A percentile compares a stretch with the other conserved stretches of the same genome.
Evolutionary conservation across 2,888 invertebrate genomes (phyloP).

Genomic region (Anthoptus insignis): DNA sequence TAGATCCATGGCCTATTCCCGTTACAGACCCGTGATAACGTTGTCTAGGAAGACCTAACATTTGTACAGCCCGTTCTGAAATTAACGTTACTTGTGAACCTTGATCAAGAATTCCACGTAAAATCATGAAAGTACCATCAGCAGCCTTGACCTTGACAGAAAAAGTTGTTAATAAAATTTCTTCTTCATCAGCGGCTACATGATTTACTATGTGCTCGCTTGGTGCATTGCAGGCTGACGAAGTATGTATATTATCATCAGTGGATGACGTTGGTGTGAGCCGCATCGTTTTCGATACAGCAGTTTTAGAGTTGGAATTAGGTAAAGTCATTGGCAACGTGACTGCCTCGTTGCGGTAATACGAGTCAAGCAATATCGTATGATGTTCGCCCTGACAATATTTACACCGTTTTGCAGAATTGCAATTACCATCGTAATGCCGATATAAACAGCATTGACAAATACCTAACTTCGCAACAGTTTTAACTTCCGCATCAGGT

Average conservation of each 20-base stretch:
- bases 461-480: neutral
- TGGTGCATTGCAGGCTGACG: neutral
- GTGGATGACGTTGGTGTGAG: neutral
- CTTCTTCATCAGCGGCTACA: neutral
- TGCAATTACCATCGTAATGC: neutral
- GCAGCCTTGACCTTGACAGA: neutral
- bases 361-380: slow-evolving; percentile 1
- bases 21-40: neutral
- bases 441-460: neutral
- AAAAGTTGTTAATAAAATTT: neutral
- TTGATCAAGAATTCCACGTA: neutral
- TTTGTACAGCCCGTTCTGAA: neutral
- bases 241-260: neutral
- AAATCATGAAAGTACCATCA: neutral
- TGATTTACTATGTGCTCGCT: neutral
- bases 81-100: neutral
- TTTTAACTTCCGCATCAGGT: neutral
- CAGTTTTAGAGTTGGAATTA: slow-evolving; percentile 2
- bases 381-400: slow-evolving; percentile 13
- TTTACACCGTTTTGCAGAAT: slow-evolving; percentile 2
- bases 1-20: too few species aligned
- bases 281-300: neutral
- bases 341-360: neutral
- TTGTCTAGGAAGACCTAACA: neutral
- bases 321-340: neutral